Conservation (phyloP, 92 coral and sea anemone species). For the Palythoa grandis region DNA sequence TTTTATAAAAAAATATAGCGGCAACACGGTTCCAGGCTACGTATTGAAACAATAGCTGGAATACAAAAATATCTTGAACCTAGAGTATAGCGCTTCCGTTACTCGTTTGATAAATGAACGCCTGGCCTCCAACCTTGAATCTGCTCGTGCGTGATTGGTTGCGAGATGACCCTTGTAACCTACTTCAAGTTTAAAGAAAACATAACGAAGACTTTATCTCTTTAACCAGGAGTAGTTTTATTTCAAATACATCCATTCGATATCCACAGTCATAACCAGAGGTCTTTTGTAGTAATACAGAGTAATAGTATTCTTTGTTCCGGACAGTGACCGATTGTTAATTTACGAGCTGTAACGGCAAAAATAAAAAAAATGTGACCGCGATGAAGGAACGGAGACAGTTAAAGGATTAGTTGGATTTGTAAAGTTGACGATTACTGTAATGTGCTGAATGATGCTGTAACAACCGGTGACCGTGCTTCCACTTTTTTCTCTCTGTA, state of each 20-base stretch:
- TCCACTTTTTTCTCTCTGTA: neutral
- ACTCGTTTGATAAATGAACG: neutral
- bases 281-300: neutral
- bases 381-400: slow-evolving; percentile 22
- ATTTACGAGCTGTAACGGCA: neutral
- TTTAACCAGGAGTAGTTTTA: neutral
- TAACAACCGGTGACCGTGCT: neutral
- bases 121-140: neutral
- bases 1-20: neutral
- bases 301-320: neutral
- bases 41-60: neutral
- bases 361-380: slow-evolving; percentile 13
- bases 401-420: neutral
- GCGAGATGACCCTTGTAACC: slow-evolving; percentile 18
- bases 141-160: slow-evolving; percentile 36
- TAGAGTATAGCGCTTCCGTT: slow-evolving; percentile 21
- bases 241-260: neutral
- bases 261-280: neutral
- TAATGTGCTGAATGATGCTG: slow-evolving; percentile 13
- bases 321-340: neutral
- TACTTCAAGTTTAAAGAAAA: neutral
- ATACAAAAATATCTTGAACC: slow-evolving; percentile 2
- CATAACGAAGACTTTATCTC: slow-evolving; percentile 16
- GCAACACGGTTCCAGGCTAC: neutral
- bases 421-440: neutral